phyloP scores from a whole-genome alignment of 2,797 vertebrate genomes.

The Allobates femoralis region DNA sequence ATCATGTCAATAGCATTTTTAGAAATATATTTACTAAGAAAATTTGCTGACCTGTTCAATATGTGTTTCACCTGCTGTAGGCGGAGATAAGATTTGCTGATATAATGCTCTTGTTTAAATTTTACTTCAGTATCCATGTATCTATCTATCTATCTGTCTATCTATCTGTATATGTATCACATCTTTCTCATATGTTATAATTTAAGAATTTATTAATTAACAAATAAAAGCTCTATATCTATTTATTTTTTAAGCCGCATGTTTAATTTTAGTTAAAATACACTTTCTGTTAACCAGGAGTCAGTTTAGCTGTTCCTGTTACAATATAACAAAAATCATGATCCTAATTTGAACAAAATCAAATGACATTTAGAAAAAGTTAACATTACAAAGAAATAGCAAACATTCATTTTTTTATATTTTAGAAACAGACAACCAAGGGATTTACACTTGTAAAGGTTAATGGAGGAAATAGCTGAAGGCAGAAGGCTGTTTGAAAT shows the following conservation, averaged over 20 bases:
- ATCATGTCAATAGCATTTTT: no score
- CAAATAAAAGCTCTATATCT: not conserved
- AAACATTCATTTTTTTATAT: not conserved
- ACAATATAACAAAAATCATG: not conserved
- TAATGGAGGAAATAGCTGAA: slow-evolving; percentile 48
- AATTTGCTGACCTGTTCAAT: no score
- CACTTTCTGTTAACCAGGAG: not conserved
- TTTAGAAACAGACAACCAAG: slow-evolving; percentile 9
- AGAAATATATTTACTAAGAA: no score
- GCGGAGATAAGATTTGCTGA: no score
- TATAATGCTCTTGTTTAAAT: no score
- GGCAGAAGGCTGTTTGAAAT: slow-evolving; percentile 41
- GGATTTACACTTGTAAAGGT: slow-evolving; percentile 45
- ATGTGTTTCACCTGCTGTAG: no score
- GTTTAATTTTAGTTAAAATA: not conserved
- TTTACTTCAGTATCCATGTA: not conserved
- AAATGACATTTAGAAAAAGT: slow-evolving; percentile 21
- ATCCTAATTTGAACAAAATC: not conserved
- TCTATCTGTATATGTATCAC: not conserved
- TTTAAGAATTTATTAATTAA: not conserved
- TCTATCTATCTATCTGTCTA: not conserved
- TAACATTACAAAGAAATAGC: not conserved
- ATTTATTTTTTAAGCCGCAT: not conserved
- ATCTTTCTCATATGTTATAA: no score
- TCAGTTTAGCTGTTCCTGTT: not conserved